Conservation (phyloP, 2,797 vertebrate species). For the Lepilemur septentrionalis region DNA sequence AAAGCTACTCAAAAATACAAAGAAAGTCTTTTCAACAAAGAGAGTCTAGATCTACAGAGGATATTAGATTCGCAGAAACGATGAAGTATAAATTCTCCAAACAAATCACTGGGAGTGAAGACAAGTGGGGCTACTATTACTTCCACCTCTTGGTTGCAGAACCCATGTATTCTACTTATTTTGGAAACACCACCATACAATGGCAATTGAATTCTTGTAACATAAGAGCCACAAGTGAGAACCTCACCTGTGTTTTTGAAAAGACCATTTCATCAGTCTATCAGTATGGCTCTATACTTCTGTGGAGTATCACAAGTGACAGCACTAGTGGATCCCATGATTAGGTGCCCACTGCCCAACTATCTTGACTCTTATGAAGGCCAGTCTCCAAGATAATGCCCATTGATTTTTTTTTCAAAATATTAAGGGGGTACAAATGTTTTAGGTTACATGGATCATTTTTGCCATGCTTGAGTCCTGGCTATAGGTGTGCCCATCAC, state of each 20-base stretch:
- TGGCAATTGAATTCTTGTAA: neutral
- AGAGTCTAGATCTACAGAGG: neutral
- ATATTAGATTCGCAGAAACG: neutral
- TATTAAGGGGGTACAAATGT: too few species aligned
- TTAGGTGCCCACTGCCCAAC: neutral
- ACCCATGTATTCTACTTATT: neutral
- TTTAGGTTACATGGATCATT: too few species aligned
- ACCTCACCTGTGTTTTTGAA: neutral
- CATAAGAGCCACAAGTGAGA: neutral
- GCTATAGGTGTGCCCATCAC: too few species aligned
- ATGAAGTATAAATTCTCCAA: neutral
- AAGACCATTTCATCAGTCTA: neutral
- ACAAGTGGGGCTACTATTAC: neutral
- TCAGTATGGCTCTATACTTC: neutral
- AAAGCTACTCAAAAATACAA: constrained; percentile 10
- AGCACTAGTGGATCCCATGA: neutral
- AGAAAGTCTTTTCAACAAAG: neutral
- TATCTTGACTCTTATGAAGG: neutral
- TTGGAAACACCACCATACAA: neutral
- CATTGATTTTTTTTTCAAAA: neutral
- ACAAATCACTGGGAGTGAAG: neutral
- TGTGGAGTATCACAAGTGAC: neutral
- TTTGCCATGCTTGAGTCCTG: too few species aligned
- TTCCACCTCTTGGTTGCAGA: neutral
- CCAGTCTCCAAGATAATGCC: neutral